Conservation (phyloP, 2,888 invertebrate species). For the Carabus problematicus region DNA sequence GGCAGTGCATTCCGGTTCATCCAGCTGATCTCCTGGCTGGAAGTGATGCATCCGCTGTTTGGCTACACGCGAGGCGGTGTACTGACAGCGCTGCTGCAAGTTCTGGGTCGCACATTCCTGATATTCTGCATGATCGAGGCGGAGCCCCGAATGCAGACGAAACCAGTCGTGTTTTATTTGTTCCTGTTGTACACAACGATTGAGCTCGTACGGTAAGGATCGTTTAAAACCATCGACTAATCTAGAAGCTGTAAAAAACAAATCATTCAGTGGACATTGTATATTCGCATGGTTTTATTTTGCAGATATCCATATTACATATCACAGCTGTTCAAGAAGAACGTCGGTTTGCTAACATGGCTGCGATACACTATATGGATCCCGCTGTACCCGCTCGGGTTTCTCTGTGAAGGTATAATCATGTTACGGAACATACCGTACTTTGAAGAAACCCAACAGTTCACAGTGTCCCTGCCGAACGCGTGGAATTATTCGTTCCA, state of each 20-base stretch:
- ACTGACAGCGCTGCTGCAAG: slow-evolving; percentile 78
- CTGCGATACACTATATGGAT: slow-evolving; percentile 94
- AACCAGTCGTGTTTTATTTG: slow-evolving; percentile 88
- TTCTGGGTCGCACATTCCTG: slow-evolving; percentile 78
- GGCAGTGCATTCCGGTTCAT: slow-evolving; percentile 81
- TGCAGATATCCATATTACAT: slow-evolving; percentile 93
- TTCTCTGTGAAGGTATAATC: slow-evolving; percentile 84
- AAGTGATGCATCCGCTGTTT: slow-evolving; percentile 88
- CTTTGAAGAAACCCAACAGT: slow-evolving; percentile 83
- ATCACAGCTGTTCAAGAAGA: slow-evolving; percentile 76
- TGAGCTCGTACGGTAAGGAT: slow-evolving; percentile 79
- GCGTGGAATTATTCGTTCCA: slow-evolving; percentile 85
- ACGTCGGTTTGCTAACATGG: slow-evolving; percentile 84
- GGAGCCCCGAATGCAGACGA: slow-evolving; percentile 85
- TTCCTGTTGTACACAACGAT: slow-evolving; percentile 83
- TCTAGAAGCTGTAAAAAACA: no score
- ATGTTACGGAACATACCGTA: slow-evolving; percentile 85
- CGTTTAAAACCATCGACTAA: no score
- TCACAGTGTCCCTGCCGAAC: slow-evolving; percentile 82
- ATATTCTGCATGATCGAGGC: slow-evolving; percentile 84
- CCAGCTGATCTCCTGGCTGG: slow-evolving; percentile 83
- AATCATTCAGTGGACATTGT: no score
- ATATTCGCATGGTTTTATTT: slow-evolving; percentile 46
- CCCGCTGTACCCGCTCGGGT: slow-evolving; percentile 88
- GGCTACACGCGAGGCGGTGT: slow-evolving; percentile 84